These are phyloP conservation scores for Anguilla pacifica DNA, from an alignment of 2,797 vertebrate species.

Conservation along the genomic window DNA sequence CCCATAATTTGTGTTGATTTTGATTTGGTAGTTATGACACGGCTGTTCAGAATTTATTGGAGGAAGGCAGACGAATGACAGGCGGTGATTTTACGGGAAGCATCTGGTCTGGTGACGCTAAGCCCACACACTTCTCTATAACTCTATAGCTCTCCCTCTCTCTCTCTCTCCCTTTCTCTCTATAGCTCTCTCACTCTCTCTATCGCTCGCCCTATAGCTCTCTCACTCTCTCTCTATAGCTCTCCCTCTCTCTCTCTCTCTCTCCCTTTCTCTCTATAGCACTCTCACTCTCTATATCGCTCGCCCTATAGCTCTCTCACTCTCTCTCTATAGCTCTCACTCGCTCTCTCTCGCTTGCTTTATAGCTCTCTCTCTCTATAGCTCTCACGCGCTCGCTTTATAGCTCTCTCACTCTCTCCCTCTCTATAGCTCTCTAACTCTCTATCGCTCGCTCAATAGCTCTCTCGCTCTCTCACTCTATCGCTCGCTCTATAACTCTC, in stretches of 20 bases:
- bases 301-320: no score
- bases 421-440: no score
- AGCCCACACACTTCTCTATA: neutral
- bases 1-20: neutral
- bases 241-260: no score
- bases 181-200: no score
- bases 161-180: neutral
- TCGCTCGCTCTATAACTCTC: neutral
- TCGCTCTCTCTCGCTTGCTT: no score
- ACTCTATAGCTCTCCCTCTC: neutral
- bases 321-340: no score
- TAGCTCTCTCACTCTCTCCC: no score
- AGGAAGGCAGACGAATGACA: slow-evolving; percentile 26
- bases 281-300: no score
- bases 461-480: neutral
- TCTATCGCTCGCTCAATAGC: neutral
- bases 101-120: neutral
- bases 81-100: neutral
- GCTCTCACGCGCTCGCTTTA: no score
- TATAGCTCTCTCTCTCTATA: no score
- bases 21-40: slow-evolving; percentile 17
- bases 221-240: neutral
- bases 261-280: no score
- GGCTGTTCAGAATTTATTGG: slow-evolving; percentile 23
- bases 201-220: no score